A percentile compares a stretch with the other conserved stretches of the same genome.
phyloP scores from a whole-genome alignment of 2,113 vertebrate genomes.

The Pelecanoides urinatrix region DNA sequence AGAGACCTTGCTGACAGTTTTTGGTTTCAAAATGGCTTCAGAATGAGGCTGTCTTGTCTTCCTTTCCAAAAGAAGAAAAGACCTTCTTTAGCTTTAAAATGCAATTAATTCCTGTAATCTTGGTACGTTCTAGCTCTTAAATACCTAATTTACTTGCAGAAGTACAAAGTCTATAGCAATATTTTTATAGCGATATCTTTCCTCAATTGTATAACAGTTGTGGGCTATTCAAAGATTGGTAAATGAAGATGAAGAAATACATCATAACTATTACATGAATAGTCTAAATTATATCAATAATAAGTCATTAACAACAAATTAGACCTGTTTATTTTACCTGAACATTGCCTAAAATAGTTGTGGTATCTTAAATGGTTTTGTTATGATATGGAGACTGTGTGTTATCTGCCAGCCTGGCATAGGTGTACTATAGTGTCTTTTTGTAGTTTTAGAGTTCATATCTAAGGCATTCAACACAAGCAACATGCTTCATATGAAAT shows the following conservation, averaged over 20 bases:
- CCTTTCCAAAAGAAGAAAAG: not conserved
- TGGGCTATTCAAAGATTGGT: not conserved
- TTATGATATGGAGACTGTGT: not conserved
- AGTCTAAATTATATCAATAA: not conserved
- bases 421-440: not conserved
- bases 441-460: not conserved
- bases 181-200: not conserved
- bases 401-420: not conserved
- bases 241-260: not conserved
- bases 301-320: not conserved
- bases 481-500: not conserved
- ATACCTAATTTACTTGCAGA: not conserved
- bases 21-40: not conserved
- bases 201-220: not conserved
- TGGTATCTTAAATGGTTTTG: not conserved
- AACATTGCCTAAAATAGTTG: not conserved
- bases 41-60: not conserved
- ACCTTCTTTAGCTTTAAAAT: not conserved
- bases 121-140: not conserved
- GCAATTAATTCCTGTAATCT: not conserved
- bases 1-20: not conserved
- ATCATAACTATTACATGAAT: not conserved
- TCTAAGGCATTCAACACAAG: not conserved
- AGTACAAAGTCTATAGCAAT: not conserved
- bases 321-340: not conserved